Evolutionary conservation across 2,113 vertebrate genomes (phyloP).

Genomic region (Entelurus aequoreus): DNA sequence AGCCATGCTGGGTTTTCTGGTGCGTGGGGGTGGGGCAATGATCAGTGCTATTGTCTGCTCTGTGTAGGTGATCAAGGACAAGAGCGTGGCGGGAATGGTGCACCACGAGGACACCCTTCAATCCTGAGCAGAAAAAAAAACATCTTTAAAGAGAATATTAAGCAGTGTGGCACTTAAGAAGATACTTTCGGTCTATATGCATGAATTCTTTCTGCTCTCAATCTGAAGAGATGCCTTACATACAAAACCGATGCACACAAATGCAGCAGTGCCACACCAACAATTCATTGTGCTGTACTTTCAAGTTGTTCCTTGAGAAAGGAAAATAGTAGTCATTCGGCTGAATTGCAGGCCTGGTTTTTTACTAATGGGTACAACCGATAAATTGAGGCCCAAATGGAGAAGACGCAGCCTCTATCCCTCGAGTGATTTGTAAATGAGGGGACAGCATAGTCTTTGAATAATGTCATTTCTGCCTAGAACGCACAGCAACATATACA

Average conservation of each 20-base stretch:
- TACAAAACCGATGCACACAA: constrained; percentile 43
- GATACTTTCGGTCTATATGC: constrained; percentile 23
- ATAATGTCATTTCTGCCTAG: constrained; percentile 67
- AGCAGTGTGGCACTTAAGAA: constrained; percentile 24
- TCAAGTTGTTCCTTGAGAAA: constrained; percentile 71
- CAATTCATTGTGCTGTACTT: constrained; percentile 67
- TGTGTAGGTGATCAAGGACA: constrained; percentile 73
- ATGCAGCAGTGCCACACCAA: constrained; percentile 52
- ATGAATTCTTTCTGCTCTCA: constrained; percentile 33
- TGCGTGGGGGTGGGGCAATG: constrained; percentile 50
- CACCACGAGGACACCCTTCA: constrained; percentile 34
- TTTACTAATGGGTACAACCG: constrained; percentile 61
- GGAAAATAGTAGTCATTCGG: constrained; percentile 72
- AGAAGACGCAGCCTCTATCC: constrained; percentile 49
- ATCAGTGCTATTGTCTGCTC: constrained; percentile 66
- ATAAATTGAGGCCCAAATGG: constrained; percentile 51
- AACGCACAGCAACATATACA: constrained; percentile 68
- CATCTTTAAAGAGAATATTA: constrained; percentile 51
- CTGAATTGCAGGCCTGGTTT: constrained; percentile 68
- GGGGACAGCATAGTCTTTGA: constrained; percentile 57
- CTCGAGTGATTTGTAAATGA: constrained; percentile 59
- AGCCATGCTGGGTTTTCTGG: constrained; percentile 74
- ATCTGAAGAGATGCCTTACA: constrained; percentile 29
- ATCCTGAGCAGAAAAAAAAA: constrained; percentile 9
- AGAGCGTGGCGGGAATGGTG: constrained; percentile 54